Base-by-base conservation (phyloP, 2,113 vertebrate species). In the Aplodontia rufa region DNA sequence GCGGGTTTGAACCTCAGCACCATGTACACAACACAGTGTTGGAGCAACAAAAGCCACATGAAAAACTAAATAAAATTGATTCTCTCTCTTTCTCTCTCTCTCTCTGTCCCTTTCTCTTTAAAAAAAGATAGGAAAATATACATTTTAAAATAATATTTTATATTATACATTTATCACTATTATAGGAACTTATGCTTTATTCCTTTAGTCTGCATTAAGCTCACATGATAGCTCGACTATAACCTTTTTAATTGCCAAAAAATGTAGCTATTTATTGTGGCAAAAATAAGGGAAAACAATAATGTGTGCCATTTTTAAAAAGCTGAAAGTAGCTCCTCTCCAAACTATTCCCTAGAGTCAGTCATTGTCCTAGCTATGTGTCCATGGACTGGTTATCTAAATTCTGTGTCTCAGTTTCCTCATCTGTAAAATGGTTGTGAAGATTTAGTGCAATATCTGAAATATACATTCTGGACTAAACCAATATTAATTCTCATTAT, bases 111-210 rank as follows among this genome's bases (percentile, higher is more conserved):
- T n/a, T n/a, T n/a, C n/a, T n/a, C n/a, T n/a, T n/a, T n/a, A n/a
- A n/a, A n/a, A n/a, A 51, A 93, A 87, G 51, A 87, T 75, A 60
- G 62, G 22, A 92, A 95, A 35, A 16, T 47, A 26, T 60, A 72
- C 8, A 13, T 87, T 85, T 74, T 74, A 81, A 89, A 42, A 87
- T 72, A 86, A 86, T 78, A 49, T 85, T 97, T 90, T 51, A 45
- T 28, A 22, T 37, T 80, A 82, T 45, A 40, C 2, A 32, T 2
- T 87, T 87, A 2, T 85, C n/a, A 37, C 12, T 55, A 69, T 62
- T 72, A 11, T 64, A 72, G 83, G 68, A 82, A 83, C 37, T 94
- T 82, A 40, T 0, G 17, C 1, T 82, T 53, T 80, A 82, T 58
- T n/a, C 47, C 87, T 82, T 94, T 89, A 71, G 16, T 91, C 19